Evolutionary conservation across 2,888 invertebrate genomes (phyloP), one percentile per base, ranked within the genome.

Genomic region (Pogonocherus hispidulus): DNA sequence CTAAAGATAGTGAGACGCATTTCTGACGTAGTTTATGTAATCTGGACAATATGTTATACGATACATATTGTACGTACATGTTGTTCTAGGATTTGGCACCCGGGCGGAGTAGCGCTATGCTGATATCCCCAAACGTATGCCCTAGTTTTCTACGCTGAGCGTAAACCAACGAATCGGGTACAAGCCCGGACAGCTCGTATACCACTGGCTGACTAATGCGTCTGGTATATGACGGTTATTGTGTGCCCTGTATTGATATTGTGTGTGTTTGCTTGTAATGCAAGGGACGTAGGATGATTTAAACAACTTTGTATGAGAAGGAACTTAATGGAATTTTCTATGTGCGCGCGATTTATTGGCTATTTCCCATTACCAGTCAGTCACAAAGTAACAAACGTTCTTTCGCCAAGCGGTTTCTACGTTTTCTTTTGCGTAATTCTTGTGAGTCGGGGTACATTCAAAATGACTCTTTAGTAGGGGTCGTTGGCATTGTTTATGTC

Each of bases 181-280:
- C 11, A n/a, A n/a, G 2, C 32, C 9, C 18, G 18, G 52, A 32
- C 52, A 54, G 52, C 52, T 54, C 52, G 16, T 52, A 52, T 32
- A 32, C 52, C 16, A 2, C 14, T 11, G 32, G 16, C 27, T 54
- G 27, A 54, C 52, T 54, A 32, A 54, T 54, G 32, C 52, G 18
- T 54, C 32, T 54, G 52, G 32, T 54, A 54, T 32, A 54, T 35
- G 52, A 54, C 19, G 32, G 52, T 54, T 54, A 51, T 51, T 16
- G 14, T 54, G n/a, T n/a, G n/a, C n/a, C n/a, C n/a, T n/a, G n/a
- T n/a, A n/a, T n/a, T n/a, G n/a, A n/a, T n/a, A n/a, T n/a, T n/a
- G n/a, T n/a, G n/a, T n/a, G n/a, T n/a, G n/a, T n/a, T n/a, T n/a
- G n/a, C n/a, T n/a, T n/a, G n/a, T 27, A 32, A 55, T 55, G 37